Evolutionary conservation across 2,797 vertebrate genomes (phyloP), one percentile per base, ranked within the genome.

Genomic region (Mormyrus hasselquistii): DNA sequence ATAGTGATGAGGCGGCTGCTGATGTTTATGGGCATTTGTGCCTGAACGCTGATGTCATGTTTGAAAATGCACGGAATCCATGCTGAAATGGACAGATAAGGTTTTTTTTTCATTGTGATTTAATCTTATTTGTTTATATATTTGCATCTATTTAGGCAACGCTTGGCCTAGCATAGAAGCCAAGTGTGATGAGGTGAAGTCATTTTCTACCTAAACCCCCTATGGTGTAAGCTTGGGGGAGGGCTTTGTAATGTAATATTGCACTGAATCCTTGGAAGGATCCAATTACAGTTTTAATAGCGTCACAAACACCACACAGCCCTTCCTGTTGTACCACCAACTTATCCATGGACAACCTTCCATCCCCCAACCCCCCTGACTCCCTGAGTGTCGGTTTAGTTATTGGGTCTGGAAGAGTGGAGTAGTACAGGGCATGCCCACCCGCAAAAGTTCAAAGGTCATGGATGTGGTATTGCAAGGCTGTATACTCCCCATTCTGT

Each of bases 261-360:
- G 92, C 93, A 90, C 91, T 90, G 88, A 91, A 91, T 91, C 92
- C 91, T 89, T 91, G 88, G 89, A 92, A 94, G 92, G 92, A 94
- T 92, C 88, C 93, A 92, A 95, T 96, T 96, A 95, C 91, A 94
- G 95, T 95, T 94, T 92, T 92, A 95, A 96, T 95, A 92, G 91
- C 91, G 92, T 89, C 88, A 90, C 86, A 89, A 73, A 91, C 69
- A 90, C 53, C 41, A 86, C 57, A 76, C 34, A 62, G 47, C 12
- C 47, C n/a, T 89, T 59, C 85, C 85, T 86, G 49, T 55, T n/a
- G 22, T 50, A 76, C 86, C 88, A 19, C 6, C 7, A 34, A 87
- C 87, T 90, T 88, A 79, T 86, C 89, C 88, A 86, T 50, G 50
- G 16, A 10, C 4, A n/a, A 62, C 44, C 55, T 6, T 2, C 8